These are phyloP conservation scores for Drosophila prosaltans DNA, from an alignment of 1,140 invertebrate genomes.

Conservation along the genomic window DNA sequence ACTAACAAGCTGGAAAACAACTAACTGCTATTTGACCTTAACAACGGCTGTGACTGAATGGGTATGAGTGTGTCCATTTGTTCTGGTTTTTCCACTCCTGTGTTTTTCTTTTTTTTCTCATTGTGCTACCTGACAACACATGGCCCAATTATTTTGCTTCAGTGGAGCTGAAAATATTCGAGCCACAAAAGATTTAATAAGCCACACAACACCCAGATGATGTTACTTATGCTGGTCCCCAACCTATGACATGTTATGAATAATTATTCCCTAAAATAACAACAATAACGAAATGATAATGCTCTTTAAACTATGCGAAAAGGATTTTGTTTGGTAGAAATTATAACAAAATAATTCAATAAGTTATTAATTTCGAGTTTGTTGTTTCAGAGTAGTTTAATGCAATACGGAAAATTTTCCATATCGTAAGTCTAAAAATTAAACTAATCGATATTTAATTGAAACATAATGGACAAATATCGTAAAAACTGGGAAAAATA, in stretches of 20 bases:
- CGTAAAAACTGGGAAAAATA: too few species aligned
- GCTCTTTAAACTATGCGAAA: too few species aligned
- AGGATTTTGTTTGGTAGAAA: too few species aligned
- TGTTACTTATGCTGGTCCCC: conserved; percentile 24
- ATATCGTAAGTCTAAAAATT: too few species aligned
- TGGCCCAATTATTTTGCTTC: conserved; percentile 66
- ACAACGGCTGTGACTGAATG: neutral
- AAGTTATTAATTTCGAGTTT: too few species aligned
- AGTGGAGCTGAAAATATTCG: conserved; percentile 57
- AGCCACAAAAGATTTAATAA: conserved; percentile 55
- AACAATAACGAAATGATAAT: neutral
- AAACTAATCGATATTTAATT: too few species aligned
- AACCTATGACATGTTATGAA: conserved; percentile 48
- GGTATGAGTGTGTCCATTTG: conserved; percentile 6
- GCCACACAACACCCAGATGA: conserved; percentile 37
- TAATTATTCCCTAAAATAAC: conserved; percentile 44
- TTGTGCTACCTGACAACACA: conserved; percentile 42
- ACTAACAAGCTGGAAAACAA: conserved; percentile 41
- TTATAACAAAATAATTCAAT: too few species aligned
- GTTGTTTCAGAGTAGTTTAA: too few species aligned
- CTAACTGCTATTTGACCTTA: conserved; percentile 38
- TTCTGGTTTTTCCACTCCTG: neutral
- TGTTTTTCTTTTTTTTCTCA: neutral
- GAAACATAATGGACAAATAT: too few species aligned
- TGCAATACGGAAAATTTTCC: too few species aligned